Evolutionary conservation across 1,140 invertebrate species (phyloP), one percentile per base, ranked within the genome.

Genomic region (Drosophila jambulina): DNA sequence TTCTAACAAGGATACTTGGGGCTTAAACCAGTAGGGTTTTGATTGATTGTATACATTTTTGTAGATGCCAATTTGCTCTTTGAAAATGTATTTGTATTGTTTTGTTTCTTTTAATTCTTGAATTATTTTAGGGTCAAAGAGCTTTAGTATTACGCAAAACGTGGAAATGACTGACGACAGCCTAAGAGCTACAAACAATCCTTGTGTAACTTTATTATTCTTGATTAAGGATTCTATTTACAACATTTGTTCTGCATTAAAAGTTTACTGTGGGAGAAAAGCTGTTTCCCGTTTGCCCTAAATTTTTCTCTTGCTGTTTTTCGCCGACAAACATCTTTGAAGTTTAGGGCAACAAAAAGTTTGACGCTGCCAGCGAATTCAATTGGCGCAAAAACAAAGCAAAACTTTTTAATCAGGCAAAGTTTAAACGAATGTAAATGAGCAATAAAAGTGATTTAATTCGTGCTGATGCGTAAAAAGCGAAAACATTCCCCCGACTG

Each of bases 361-460:
- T 80, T 60, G n/a, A 7, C 0, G 34, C 23, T 67, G 46, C 58
- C 46, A 59, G 53, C 32, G 21, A 67, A 67, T 81, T 76, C 46
- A 67, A 68, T 67, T 70, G 46, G 38, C 21, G 36, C 38, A 43
- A 68, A 54, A 70, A 54, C 46, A 68, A 51, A 38, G 17, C 19
- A 34, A 43, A 43, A 70, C 64, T 68, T 54, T 70, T 54, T 42
- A 70, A 70, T 70, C 67, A 70, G n/a, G 29, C 48, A 36, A 54
- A 70, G 63, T 69, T 54, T 36, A 53, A 64, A 13, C 46, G 46
- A 69, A 69, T 69, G 62, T 53, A 69, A 68, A 70, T 56, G 63
- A 70, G 29, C 63, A 69, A 70, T 70, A 54, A 68, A 68, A 70
- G 32, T 69, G 64, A 54, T 51, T 70, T 67, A 68, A 68, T 43